Percentiles rank a stretch among this genome's conserved stretches.
These are phyloP conservation scores for Tethea ocularis DNA, from an alignment of 2,888 invertebrate species.

Conservation along the genomic window DNA sequence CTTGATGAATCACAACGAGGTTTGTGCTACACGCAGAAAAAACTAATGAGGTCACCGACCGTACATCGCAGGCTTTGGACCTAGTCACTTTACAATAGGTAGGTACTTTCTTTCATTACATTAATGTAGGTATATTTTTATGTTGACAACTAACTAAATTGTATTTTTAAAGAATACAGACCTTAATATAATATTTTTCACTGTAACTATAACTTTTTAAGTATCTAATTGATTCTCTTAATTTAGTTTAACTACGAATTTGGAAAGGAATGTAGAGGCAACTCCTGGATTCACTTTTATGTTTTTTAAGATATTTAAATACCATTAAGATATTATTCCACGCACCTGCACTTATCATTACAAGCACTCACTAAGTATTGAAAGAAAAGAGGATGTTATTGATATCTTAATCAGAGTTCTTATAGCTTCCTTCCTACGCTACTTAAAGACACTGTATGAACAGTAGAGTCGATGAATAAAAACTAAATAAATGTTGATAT, in stretches of 20 bases:
- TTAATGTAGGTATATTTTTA: neutral
- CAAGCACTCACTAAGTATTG: neutral
- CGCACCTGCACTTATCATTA: constrained; percentile 1
- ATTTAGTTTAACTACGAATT: no score
- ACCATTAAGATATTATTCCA: neutral
- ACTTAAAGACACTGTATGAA: constrained; percentile 49
- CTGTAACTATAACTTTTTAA: no score
- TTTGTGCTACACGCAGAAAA: constrained; percentile 31
- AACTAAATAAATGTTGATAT: constrained; percentile 53
- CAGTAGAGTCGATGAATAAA: constrained; percentile 46
- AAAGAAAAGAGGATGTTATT: constrained; percentile 1
- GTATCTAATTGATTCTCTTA: no score
- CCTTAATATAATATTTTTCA: no score
- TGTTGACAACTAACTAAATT: no score
- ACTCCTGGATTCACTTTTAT: no score
- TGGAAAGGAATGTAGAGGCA: no score
- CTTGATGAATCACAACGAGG: constrained; percentile 44
- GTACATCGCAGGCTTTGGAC: constrained; percentile 32
- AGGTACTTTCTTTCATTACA: neutral
- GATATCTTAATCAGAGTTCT: constrained; percentile 4
- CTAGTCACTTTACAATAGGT: constrained; percentile 12
- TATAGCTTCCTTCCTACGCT: constrained; percentile 32
- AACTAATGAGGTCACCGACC: constrained; percentile 41
- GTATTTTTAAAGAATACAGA: neutral
- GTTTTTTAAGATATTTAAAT: no score